These are phyloP conservation scores for Antrozous pallidus DNA, from an alignment of 2,797 vertebrate genomes.

Conservation along the genomic window DNA sequence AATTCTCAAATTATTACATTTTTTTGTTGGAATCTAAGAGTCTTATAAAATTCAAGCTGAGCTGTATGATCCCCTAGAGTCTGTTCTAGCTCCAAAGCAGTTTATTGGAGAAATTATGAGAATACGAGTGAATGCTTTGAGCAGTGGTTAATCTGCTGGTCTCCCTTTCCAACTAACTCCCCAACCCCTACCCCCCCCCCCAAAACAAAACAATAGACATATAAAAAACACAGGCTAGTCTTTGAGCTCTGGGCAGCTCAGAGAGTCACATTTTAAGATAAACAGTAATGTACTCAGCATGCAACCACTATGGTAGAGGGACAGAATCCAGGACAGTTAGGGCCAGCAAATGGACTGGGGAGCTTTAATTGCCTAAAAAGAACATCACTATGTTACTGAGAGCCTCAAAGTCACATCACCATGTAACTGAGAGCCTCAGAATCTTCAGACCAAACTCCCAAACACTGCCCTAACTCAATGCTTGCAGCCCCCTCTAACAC, in stretches of 20 bases:
- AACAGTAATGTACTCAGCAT: neutral
- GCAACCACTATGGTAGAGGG: neutral
- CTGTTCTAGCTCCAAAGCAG: neutral
- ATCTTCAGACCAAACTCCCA: neutral
- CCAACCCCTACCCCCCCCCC: too few relatives aligned
- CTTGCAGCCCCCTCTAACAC: neutral
- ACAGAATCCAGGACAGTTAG: neutral
- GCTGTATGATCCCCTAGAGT: neutral
- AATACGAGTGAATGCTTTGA: neutral
- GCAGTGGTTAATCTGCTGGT: neutral
- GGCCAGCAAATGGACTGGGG: neutral
- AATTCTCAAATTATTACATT: slow-evolving; percentile 51
- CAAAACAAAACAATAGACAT: neutral
- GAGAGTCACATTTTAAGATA: neutral
- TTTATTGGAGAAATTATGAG: neutral
- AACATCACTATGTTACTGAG: neutral
- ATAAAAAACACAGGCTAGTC: neutral
- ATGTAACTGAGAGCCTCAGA: neutral
- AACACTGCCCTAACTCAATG: neutral
- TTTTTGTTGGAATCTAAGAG: slow-evolving; percentile 46
- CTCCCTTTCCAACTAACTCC: neutral
- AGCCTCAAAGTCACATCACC: neutral
- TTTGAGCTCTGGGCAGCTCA: neutral
- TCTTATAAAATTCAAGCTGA: slow-evolving; percentile 33
- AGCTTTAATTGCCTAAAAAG: neutral